Evolutionary conservation across 1,140 invertebrate genomes (phyloP).

Genomic region (Portunus trituberculatus): DNA sequence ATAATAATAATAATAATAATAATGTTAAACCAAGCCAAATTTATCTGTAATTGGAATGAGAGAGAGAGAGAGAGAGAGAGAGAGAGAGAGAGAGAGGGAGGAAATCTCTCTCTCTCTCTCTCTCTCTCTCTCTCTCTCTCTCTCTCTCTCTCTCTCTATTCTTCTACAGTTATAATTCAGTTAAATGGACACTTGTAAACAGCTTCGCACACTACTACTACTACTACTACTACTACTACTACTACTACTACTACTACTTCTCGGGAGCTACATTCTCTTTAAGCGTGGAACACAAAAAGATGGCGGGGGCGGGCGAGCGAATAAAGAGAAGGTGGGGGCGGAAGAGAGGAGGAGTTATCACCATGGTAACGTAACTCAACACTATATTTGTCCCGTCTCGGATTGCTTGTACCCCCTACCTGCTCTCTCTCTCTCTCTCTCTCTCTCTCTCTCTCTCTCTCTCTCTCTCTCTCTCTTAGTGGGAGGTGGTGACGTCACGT

Average conservation of each 20-base stretch:
- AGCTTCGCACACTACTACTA: neutral
- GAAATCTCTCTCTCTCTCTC: neutral
- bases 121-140: neutral
- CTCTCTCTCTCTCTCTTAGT: neutral
- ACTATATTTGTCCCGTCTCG: conserved; percentile 12
- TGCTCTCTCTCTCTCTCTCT: conserved; percentile 20
- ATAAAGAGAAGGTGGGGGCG: neutral
- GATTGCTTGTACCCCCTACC: neutral
- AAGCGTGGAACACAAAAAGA: neutral
- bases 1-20: too few species aligned
- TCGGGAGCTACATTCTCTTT: neutral
- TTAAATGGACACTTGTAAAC: too few species aligned
- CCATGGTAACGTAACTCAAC: neutral
- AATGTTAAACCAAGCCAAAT: too few species aligned
- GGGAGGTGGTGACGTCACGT: too few species aligned
- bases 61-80: too few species aligned
- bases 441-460: conserved; percentile 10
- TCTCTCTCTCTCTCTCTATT: neutral
- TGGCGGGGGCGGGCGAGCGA: neutral
- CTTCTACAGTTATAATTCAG: neutral
- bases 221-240: neutral
- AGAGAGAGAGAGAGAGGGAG: too few species aligned
- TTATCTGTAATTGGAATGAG: too few species aligned
- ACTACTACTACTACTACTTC: neutral
- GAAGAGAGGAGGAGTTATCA: neutral